Percentiles rank a stretch among this genome's conserved stretches.
Evolutionary conservation across 1,140 invertebrate species (phyloP).

Genomic region (Pachypeltis micranthus): DNA sequence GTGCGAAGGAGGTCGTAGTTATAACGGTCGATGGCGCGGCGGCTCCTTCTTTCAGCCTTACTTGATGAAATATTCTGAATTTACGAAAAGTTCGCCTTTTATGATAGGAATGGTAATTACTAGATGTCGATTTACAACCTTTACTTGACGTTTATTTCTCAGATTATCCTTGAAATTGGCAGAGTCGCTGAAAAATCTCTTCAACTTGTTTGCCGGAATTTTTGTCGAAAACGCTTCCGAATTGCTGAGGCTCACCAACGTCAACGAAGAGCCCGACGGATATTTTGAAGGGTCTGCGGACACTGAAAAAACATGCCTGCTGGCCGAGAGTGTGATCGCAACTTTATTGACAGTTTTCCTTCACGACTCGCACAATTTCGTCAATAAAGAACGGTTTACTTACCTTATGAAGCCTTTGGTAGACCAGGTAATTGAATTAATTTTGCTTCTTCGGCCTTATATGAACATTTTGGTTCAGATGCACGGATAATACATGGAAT

Average conservation of each 20-base stretch:
- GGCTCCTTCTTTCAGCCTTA: too few species aligned
- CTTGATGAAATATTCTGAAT: too few species aligned
- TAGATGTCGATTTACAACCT: too few species aligned
- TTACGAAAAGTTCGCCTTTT: too few species aligned
- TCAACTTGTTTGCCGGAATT: slow-evolving; percentile 76
- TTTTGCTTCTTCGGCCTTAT: slow-evolving; percentile 8
- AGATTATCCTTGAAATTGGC: slow-evolving; percentile 64
- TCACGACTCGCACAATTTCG: slow-evolving; percentile 62
- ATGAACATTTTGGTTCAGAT: not conserved
- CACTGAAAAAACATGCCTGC: slow-evolving; percentile 27
- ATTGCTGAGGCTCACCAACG: slow-evolving; percentile 43
- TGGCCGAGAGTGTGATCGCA: slow-evolving; percentile 18
- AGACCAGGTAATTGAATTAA: slow-evolving; percentile 49
- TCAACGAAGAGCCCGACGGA: slow-evolving; percentile 20
- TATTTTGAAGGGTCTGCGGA: slow-evolving; percentile 14
- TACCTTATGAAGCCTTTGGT: slow-evolving; percentile 72
- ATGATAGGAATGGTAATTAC: too few species aligned
- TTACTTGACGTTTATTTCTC: slow-evolving; percentile 32
- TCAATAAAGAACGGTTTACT: slow-evolving; percentile 70
- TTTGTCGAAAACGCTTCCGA: slow-evolving; percentile 67
- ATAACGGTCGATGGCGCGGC: too few species aligned
- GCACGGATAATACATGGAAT: too few species aligned
- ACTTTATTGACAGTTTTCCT: slow-evolving; percentile 66
- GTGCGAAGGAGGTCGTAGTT: too few species aligned
- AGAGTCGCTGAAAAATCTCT: slow-evolving; percentile 71